Conservation (phyloP, 2,797 vertebrate species). For the Hyperoplus immaculatus region DNA sequence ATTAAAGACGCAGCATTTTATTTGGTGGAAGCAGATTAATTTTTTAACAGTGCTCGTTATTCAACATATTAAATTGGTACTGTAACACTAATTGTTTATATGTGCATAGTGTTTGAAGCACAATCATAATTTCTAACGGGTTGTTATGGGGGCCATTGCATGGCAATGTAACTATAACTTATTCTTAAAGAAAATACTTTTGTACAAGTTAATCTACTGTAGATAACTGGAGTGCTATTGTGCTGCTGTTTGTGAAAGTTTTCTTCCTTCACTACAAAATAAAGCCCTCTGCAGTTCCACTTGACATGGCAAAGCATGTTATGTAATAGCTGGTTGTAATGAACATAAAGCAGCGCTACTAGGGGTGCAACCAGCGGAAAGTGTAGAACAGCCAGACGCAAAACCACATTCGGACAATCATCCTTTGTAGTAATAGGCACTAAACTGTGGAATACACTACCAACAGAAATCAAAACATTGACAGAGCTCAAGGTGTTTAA, state of each 20-base stretch:
- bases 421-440: too few species aligned
- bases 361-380: too few species aligned
- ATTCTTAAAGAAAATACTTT: neutral
- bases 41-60: neutral
- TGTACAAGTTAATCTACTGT: neutral
- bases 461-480: too few species aligned
- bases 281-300: slow-evolving; percentile 57
- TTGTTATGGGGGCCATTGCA: too few species aligned
- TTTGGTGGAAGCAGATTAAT: neutral
- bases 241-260: slow-evolving; percentile 2
- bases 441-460: too few species aligned
- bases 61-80: neutral
- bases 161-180: too few species aligned
- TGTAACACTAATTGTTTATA: neutral
- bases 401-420: too few species aligned
- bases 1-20: neutral
- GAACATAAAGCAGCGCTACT: slow-evolving; percentile 39
- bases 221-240: neutral
- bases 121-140: neutral
- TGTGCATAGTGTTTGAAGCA: neutral
- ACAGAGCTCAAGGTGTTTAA: too few species aligned
- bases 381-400: too few species aligned
- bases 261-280: slow-evolving; percentile 43
- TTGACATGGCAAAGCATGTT: slow-evolving; percentile 59
- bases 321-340: slow-evolving; percentile 67